These are phyloP conservation scores for Drosophila busckii DNA, from an alignment of 1,140 invertebrate species.

Conservation along the genomic window DNA sequence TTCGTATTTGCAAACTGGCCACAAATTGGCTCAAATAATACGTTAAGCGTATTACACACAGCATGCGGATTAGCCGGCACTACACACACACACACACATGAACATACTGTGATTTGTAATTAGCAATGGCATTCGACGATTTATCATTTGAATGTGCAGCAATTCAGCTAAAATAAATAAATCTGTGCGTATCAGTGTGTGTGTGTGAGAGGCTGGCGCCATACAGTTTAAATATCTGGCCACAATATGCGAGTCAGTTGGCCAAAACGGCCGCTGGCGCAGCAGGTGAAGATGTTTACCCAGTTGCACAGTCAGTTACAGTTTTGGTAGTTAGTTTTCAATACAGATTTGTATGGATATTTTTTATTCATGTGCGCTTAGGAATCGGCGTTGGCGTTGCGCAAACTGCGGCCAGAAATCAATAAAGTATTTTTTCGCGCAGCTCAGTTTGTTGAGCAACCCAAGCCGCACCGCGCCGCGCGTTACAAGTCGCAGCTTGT, in stretches of 20 bases:
- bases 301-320: slow-evolving; percentile 7
- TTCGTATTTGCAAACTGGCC: too few relatives aligned
- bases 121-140: slow-evolving; percentile 30
- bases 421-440: slow-evolving; percentile 30
- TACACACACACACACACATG: too few relatives aligned
- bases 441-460: slow-evolving; percentile 17
- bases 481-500: background rate
- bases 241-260: slow-evolving; percentile 12
- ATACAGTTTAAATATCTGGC: slow-evolving; percentile 19
- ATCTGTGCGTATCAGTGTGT: too few relatives aligned
- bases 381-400: slow-evolving; percentile 23
- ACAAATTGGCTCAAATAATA: too few relatives aligned
- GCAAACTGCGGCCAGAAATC: slow-evolving; percentile 36
- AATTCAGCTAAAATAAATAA: slow-evolving; percentile 20
- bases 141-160: slow-evolving; percentile 30
- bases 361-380: slow-evolving; percentile 7
- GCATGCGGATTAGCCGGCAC: too few relatives aligned
- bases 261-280: background rate
- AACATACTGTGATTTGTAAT: slow-evolving; percentile 18
- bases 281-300: slow-evolving; percentile 44
- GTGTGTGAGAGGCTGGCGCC: slow-evolving; percentile 31
- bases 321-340: slow-evolving; percentile 5
- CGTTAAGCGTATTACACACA: too few relatives aligned
- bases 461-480: too few relatives aligned
- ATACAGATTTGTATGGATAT: slow-evolving; percentile 14